phyloP scores from a whole-genome alignment of 2,888 invertebrate species.

The Ormyrus rosae region DNA sequence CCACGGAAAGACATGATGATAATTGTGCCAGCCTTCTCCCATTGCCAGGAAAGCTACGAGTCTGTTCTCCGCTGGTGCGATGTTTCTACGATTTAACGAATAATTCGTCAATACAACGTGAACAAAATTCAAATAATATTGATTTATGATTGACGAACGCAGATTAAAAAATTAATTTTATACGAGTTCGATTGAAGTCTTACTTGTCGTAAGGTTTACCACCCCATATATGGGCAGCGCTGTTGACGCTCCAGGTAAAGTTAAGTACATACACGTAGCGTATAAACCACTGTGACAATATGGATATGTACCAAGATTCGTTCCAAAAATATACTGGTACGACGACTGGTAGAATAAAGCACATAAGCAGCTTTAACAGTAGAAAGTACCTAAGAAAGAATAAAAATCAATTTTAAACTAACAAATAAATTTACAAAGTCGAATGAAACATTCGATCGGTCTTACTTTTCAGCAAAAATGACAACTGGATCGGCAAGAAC shows the following conservation, averaged over 20 bases:
- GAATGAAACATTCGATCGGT: not conserved
- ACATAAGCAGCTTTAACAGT: conserved; percentile 77
- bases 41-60: conserved; percentile 66
- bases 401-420: too few species aligned
- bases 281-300: conserved; percentile 76
- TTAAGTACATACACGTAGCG: conserved; percentile 78
- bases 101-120: too few species aligned
- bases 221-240: conserved; percentile 78
- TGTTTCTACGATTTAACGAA: conserved; percentile 45
- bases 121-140: too few species aligned
- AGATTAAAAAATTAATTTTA: too few species aligned
- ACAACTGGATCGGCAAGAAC: conserved; percentile 86
- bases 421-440: too few species aligned
- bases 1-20: conserved; percentile 95
- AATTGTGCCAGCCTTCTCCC: conserved; percentile 80
- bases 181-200: conserved; percentile 39
- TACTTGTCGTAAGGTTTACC: conserved; percentile 70
- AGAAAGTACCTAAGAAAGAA: conserved; percentile 75
- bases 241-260: conserved; percentile 80
- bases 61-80: conserved; percentile 63
- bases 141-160: too few species aligned
- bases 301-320: conserved; percentile 76
- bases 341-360: conserved; percentile 79
- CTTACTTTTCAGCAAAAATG: conserved; percentile 84
- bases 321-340: conserved; percentile 79